A percentile compares a stretch with the other conserved stretches of the same genome.
Conservation (phyloP, 2,888 invertebrate species). For the Eulithis prunata region DNA sequence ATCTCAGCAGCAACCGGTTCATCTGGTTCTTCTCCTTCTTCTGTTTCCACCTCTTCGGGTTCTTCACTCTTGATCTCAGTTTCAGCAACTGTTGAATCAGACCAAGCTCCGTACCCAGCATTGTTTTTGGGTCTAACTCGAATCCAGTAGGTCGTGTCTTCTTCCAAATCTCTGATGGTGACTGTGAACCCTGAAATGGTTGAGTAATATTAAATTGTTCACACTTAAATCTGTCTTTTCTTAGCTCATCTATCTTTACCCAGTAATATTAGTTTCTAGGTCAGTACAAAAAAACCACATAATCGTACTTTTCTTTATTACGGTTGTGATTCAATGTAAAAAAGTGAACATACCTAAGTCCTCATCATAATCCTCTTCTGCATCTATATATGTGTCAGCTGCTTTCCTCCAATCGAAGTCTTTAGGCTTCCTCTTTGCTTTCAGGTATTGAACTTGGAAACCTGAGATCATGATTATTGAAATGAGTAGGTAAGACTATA, state of each 20-base stretch:
- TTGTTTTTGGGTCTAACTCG: constrained; percentile 60
- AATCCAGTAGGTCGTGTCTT: constrained; percentile 61
- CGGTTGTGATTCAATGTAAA: no score
- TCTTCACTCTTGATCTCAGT: constrained; percentile 28
- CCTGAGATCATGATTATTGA: constrained; percentile 16
- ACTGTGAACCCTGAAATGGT: constrained; percentile 47
- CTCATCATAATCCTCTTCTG: constrained; percentile 12
- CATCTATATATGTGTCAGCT: not conserved
- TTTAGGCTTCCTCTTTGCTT: constrained; percentile 17
- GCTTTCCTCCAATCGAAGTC: constrained; percentile 22
- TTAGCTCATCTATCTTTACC: no score
- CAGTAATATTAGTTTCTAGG: not conserved
- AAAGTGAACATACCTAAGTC: constrained; percentile 2
- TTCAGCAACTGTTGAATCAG: constrained; percentile 50
- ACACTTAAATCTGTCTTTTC: no score
- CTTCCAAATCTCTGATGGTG: constrained; percentile 50
- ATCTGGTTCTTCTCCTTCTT: constrained; percentile 36
- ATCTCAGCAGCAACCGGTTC: constrained; percentile 25
- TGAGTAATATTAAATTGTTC: not conserved
- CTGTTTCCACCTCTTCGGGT: constrained; percentile 28
- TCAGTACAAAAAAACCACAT: not conserved
- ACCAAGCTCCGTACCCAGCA: constrained; percentile 64
- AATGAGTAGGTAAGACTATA: not conserved
- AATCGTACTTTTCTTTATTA: no score
- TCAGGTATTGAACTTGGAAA: constrained; percentile 22